Evolutionary conservation across 2,113 vertebrate genomes (phyloP), one percentile per base, ranked within the genome.

Genomic region (Blennius ocellaris): DNA sequence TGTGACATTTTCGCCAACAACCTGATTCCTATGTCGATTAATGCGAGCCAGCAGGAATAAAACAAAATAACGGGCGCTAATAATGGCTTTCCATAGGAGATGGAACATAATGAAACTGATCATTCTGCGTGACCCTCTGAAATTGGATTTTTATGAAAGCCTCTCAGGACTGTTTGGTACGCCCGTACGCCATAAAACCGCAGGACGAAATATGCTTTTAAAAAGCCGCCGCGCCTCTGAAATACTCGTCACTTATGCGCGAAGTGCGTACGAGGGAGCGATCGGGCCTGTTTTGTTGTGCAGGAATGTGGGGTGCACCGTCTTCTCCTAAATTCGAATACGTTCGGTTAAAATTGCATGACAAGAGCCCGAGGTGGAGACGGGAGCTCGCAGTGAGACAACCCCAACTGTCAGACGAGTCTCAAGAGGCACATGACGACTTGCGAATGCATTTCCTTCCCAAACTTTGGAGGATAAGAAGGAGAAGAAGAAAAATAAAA

Each of bases 141-240:
- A 85, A 90, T 86, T 85, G 76, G 76, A 85, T 89, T 87, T 87
- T 85, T 71, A 76, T 80, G 47, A 73, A 82, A 84, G 75, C 70
- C 76, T 73, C 73, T 51, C 59, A 61, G 64, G 77, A 76, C 77
- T 21, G 48, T 43, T 60, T 60, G 47, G 44, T 37, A 37, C 53
- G 72, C 76, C 62, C 67, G 44, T 76, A 54, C 49, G 70, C 55
- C 55, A 37, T 59, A 49, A 82, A 58, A 62, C 55, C 47, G 49
- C 14, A 11, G 11, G 40, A 45, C 44, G 56, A 58, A 80, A 71
- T 73, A 17, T 49, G 54, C 39, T 65, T 58, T 39, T 48, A 45
- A 41, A 56, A 64, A 47, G 53, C 15, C 62, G 3, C 77, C 57
- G 36, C 43, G 65, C 45, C 43, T 71, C 50, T 58, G 75, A 74